Conservation (phyloP, 2,797 vertebrate genomes). For the Halcyon smyrnensis region DNA sequence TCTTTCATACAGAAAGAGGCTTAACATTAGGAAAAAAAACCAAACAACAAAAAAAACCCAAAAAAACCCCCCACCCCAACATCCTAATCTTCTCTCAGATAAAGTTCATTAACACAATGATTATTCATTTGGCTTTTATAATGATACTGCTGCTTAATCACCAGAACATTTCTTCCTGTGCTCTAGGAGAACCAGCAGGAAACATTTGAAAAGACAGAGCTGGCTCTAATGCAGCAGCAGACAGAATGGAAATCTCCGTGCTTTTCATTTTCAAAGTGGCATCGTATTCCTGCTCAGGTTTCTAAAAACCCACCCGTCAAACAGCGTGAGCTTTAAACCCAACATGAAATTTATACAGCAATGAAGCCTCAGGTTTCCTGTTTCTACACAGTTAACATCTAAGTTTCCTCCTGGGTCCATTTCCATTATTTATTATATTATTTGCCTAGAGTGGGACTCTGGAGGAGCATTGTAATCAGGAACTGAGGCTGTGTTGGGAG, state of each 20-base stretch:
- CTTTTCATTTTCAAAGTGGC: slow-evolving; percentile 44
- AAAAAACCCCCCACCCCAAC: neutral
- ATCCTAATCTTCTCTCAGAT: slow-evolving; percentile 78
- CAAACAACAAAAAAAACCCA: too few relatives aligned
- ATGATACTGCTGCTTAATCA: slow-evolving; percentile 82
- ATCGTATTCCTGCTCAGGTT: slow-evolving; percentile 41
- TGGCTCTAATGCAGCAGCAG: slow-evolving; percentile 41
- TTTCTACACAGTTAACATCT: slow-evolving; percentile 53
- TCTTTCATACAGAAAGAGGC: slow-evolving; percentile 70
- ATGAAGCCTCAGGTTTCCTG: slow-evolving; percentile 56
- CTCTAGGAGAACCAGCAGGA: slow-evolving; percentile 75
- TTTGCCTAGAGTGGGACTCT: slow-evolving; percentile 62
- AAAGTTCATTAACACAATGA: slow-evolving; percentile 83
- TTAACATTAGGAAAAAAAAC: slow-evolving; percentile 72
- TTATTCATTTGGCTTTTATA: slow-evolving; percentile 82
- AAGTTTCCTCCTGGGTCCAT: slow-evolving; percentile 50
- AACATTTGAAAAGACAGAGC: slow-evolving; percentile 66
- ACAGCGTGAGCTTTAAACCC: slow-evolving; percentile 58
- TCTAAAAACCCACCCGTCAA: slow-evolving; percentile 19
- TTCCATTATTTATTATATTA: slow-evolving; percentile 70
- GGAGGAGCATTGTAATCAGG: slow-evolving; percentile 56
- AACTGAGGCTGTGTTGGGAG: slow-evolving; percentile 42
- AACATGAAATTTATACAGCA: slow-evolving; percentile 56
- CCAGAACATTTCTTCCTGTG: slow-evolving; percentile 80
- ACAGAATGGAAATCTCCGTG: slow-evolving; percentile 23